Evolutionary conservation across 2,113 vertebrate species (phyloP).

Genomic region (Lethenteron camtschaticum): DNA sequence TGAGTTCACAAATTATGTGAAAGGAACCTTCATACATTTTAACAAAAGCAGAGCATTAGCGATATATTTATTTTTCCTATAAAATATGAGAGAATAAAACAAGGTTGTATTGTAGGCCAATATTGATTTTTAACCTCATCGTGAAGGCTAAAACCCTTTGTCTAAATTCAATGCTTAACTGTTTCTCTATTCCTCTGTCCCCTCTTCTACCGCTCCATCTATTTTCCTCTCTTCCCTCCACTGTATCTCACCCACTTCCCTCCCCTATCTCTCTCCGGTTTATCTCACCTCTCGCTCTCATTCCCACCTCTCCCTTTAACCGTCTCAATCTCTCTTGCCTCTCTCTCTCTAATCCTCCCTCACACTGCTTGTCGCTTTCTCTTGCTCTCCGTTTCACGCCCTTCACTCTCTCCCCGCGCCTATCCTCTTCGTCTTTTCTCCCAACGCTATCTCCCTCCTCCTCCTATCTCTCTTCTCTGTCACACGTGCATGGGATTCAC

Average conservation of each 20-base stretch:
- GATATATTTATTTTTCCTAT: too few species aligned
- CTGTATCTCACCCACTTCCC: background rate
- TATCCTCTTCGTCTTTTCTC: background rate
- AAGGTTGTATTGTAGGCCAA: too few species aligned
- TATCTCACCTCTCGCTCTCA: background rate
- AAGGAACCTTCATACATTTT: too few species aligned
- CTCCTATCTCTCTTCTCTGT: background rate
- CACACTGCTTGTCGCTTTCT: background rate
- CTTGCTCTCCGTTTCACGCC: background rate
- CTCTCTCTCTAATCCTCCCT: background rate
- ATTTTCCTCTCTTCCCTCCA: background rate
- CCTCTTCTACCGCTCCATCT: background rate
- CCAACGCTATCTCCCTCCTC: background rate
- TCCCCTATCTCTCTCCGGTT: background rate
- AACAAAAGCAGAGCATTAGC: too few species aligned
- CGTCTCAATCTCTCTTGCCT: background rate
- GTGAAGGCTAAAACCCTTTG: too few species aligned
- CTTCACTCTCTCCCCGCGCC: background rate
- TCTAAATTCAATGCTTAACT: background rate
- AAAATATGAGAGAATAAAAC: too few species aligned
- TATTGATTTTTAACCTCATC: too few species aligned
- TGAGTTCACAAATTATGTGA: too few species aligned
- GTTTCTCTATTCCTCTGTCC: constrained; percentile 1
- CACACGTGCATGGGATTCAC: background rate
- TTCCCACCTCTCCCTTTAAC: background rate